Percentiles rank a stretch among this genome's conserved stretches.
Conservation (phyloP, 92 coral and sea anemone genomes). For the Epizoanthus illoricatus region DNA sequence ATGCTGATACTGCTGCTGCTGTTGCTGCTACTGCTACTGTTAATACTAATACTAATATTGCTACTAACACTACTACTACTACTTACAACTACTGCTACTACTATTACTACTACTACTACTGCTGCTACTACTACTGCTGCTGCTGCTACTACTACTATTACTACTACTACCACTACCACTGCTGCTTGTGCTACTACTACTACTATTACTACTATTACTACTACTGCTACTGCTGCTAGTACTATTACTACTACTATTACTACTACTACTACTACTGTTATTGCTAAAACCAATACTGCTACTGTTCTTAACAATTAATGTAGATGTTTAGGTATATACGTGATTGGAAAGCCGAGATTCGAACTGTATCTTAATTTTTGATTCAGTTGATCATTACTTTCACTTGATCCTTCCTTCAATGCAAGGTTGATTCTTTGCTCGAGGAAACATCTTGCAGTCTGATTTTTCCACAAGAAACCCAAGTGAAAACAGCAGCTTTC, state of each 20-base stretch:
- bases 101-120: constrained; percentile 2
- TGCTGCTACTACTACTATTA: background rate
- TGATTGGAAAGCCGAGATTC: too few relatives aligned
- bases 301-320: too few relatives aligned
- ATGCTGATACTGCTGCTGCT: background rate
- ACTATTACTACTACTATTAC: constrained; percentile 9
- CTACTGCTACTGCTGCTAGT: background rate
- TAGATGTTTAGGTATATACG: too few relatives aligned
- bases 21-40: too few relatives aligned
- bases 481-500: background rate
- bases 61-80: background rate
- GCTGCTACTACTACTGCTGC: background rate
- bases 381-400: too few relatives aligned
- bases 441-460: constrained; percentile 15
- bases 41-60: background rate
- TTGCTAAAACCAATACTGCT: background rate
- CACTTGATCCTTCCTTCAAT: background rate
- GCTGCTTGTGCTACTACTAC: background rate
- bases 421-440: constrained; percentile 5
- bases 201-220: constrained; percentile 5
- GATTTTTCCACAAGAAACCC: background rate
- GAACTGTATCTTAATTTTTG: too few relatives aligned
- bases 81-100: background rate
- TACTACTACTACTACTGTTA: background rate
- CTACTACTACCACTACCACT: background rate